Base-by-base conservation (phyloP, 2,888 invertebrate species). In the Athalia rosae region DNA sequence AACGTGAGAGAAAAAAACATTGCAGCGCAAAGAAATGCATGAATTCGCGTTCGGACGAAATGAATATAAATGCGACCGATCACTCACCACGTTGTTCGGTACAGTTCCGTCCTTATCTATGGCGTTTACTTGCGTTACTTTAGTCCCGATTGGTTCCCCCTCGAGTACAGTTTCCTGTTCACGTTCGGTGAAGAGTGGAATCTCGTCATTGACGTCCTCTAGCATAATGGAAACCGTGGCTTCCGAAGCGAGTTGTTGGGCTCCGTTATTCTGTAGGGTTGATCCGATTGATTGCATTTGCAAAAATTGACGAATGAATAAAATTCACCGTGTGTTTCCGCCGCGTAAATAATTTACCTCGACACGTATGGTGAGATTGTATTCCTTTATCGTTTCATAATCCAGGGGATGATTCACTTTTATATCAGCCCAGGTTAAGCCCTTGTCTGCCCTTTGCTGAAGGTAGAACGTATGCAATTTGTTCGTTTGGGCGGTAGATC, bases 131-230 rank as follows among this genome's bases (percentile, higher is more conserved):
- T 97, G 97, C 56, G 97, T 98, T 84, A 98, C 98, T 92, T 97
- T 97, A 82, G 97, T 98, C 81, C 98, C 98, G 84, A 98, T 95
- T 59, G 97, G 97, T 90, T 98, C 98, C 79, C 98, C 98, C 91
- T 98, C 98, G 83, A 97, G 92, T 78, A 98, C 98, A 4, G 97
- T 98, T 92, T 98, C 98, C 90, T 98, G 98, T 90, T 97, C 97
- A 81, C 98, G 93, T 91, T 98, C 97, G 79, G 97, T 97, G 91
- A 99, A 98, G 82, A 97, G 92, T 43, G 99, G 98, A 86, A 97
- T 97, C 91, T 99, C 98, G 90, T 99, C 99, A 91, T 99, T 99
- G 78, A 98, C 98, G 90, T 99, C 98, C 91, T 97, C 96, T 80
- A 99, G 92, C 92, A 96, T 95, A 86, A 98, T 97, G 91, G 94